phyloP scores from a whole-genome alignment of 2,113 vertebrate species.

The Megaceryle maxima region DNA sequence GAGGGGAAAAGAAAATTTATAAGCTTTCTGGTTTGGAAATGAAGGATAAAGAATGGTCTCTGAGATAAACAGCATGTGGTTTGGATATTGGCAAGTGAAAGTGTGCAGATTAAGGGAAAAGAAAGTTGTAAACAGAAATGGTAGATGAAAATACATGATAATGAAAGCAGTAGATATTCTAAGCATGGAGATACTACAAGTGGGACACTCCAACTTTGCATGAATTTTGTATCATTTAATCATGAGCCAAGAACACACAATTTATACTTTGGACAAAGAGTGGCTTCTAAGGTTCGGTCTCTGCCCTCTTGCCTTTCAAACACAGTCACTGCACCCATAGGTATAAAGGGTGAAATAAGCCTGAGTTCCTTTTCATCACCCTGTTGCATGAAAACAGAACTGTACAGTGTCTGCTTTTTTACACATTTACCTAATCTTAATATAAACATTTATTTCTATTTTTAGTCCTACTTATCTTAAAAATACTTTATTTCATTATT shows the following conservation, averaged over 20 bases:
- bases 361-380: background rate
- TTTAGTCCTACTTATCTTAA: background rate
- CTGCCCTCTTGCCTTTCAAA: background rate
- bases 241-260: background rate
- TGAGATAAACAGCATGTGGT: background rate
- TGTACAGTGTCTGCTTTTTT: background rate
- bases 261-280: background rate
- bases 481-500: background rate
- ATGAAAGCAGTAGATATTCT: background rate
- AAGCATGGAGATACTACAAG: background rate
- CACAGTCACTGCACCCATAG: background rate
- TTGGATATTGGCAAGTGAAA: conserved; percentile 9
- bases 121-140: background rate
- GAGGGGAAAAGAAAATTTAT: background rate
- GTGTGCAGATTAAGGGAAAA: background rate
- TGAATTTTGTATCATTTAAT: background rate
- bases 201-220: background rate
- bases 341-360: background rate
- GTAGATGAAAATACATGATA: background rate
- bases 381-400: background rate
- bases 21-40: background rate
- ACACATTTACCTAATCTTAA: background rate
- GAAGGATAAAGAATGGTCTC: background rate
- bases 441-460: background rate
- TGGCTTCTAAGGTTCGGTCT: background rate